These are phyloP conservation scores for Parapristionchus giblindavisi DNA, from an alignment of 2,888 invertebrate genomes.

Conservation along the genomic window DNA sequence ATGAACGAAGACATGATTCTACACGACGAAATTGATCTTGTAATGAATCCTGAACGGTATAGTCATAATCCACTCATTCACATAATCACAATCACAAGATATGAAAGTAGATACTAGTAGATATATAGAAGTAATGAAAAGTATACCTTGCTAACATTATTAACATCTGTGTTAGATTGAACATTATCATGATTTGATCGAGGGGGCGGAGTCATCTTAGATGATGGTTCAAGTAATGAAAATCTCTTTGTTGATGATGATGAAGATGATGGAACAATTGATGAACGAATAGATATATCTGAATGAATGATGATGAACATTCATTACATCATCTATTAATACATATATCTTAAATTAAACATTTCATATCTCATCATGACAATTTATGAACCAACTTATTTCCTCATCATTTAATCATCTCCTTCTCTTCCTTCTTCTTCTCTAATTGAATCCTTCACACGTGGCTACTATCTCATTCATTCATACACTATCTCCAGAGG, in stretches of 20 bases:
- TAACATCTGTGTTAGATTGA: neutral
- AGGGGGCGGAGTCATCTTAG: slow-evolving; percentile 4
- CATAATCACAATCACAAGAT: neutral
- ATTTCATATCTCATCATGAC: neutral
- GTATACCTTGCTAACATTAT: neutral
- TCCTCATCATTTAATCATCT: neutral
- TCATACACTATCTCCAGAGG: too few species aligned
- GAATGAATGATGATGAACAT: neutral
- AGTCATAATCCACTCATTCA: too few species aligned
- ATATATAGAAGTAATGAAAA: neutral
- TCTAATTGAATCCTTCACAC: slow-evolving; percentile 20
- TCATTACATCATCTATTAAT: too few species aligned
- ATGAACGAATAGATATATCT: slow-evolving; percentile 2
- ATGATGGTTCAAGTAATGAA: slow-evolving; percentile 40
- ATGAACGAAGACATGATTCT: slow-evolving; percentile 10
- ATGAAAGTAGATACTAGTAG: neutral
- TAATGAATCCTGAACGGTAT: slow-evolving; percentile 25
- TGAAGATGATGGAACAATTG: slow-evolving; percentile 2
- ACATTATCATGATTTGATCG: slow-evolving; percentile 7
- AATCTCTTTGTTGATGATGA: slow-evolving; percentile 41
- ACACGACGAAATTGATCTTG: slow-evolving; percentile 29
- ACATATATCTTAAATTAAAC: too few species aligned
- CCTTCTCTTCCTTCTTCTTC: neutral
- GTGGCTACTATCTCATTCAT: too few species aligned
- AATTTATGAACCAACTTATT: neutral